Percentiles rank a stretch among this genome's conserved stretches.
phyloP scores from a whole-genome alignment of 1,140 invertebrate species.

The Aphelinus certus region DNA sequence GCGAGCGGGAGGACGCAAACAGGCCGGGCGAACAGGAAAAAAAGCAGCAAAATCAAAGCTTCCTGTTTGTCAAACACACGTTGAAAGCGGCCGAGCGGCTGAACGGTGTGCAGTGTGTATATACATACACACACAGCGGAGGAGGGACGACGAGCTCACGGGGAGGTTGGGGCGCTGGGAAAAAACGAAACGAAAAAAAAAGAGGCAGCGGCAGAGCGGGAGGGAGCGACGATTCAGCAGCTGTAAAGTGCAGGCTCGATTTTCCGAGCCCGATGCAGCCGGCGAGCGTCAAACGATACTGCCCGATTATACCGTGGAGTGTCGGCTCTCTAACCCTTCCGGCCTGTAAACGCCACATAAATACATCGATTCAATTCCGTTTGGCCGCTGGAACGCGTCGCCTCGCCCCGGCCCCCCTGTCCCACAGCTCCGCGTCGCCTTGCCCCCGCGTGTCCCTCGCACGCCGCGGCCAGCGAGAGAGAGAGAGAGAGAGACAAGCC shows the following conservation, averaged over 20 bases:
- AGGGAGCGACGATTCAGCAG: not conserved
- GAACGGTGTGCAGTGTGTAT: slow-evolving; percentile 2
- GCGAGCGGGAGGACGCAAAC: slow-evolving; percentile 15
- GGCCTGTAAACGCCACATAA: slow-evolving; percentile 64
- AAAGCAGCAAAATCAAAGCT: slow-evolving; percentile 31
- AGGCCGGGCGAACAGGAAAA: slow-evolving; percentile 4
- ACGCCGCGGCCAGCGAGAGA: no score
- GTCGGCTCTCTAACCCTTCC: slow-evolving; percentile 55
- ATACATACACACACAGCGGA: not conserved
- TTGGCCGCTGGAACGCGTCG: slow-evolving; percentile 41
- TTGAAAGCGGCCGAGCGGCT: slow-evolving; percentile 22
- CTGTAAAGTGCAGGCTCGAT: no score
- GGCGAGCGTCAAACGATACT: not conserved
- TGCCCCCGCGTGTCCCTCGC: slow-evolving; percentile 16
- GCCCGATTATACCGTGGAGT: slow-evolving; percentile 8
- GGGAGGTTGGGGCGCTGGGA: no score
- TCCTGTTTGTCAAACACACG: slow-evolving; percentile 40
- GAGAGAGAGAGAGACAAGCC: no score
- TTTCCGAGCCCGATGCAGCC: not conserved
- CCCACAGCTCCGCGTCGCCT: slow-evolving; percentile 16
- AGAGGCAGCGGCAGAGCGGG: not conserved
- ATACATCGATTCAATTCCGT: slow-evolving; percentile 68
- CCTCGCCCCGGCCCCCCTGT: slow-evolving; percentile 8
- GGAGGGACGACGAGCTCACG: not conserved
- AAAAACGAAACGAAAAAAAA: not conserved